Evolutionary conservation across 2,888 invertebrate species (phyloP), one percentile per base, ranked within the genome.

Genomic region (Andrena haemorrhoa): DNA sequence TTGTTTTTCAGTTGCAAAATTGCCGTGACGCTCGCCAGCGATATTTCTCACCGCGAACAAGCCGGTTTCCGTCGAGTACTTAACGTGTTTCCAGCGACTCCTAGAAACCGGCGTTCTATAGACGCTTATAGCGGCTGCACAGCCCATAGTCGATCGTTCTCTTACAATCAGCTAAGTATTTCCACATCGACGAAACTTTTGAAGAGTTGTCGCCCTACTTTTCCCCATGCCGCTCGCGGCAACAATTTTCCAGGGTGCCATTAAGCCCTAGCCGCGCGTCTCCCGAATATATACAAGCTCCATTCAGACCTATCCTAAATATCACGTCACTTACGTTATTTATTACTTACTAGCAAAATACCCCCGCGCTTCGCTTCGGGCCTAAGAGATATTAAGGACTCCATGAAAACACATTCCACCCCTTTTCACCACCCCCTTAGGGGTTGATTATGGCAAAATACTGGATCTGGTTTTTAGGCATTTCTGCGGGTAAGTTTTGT

Each of bases 121-220:
- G 75, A n/a, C 69, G 64, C 31, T 56, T 78, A 84, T 84, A 53
- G 70, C 26, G 49, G 51, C 61, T 72, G 58, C 35, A 51, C 33
- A 33, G 60, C 33, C 49, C 53, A 70, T 53, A 75, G 51, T 49
- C 69, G 58, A 79, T 70, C 64, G 63, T 74, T 75, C 80, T 75
- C 77, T 56, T 65, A 68, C 72, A 53, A 80, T 71, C 76, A 63
- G 68, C 58, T 85, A 78, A 86, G 79, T 79, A 79, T 71, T 80
- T 82, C 72, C 73, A 77, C 68, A 69, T 82, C 60, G 75, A 49
- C 31, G 75, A 71, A 83, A 83, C 69, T 83, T 73, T 73, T 33
- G 23, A 84, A 75, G 72, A 66, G 82, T 70, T 79, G 60, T 56
- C 69, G 86, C 64, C 60, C 86, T 66, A 86, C 79, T 84, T 86